These are phyloP conservation scores for Synchiropus splendidus DNA, from an alignment of 2,113 vertebrate genomes.

Conservation along the genomic window DNA sequence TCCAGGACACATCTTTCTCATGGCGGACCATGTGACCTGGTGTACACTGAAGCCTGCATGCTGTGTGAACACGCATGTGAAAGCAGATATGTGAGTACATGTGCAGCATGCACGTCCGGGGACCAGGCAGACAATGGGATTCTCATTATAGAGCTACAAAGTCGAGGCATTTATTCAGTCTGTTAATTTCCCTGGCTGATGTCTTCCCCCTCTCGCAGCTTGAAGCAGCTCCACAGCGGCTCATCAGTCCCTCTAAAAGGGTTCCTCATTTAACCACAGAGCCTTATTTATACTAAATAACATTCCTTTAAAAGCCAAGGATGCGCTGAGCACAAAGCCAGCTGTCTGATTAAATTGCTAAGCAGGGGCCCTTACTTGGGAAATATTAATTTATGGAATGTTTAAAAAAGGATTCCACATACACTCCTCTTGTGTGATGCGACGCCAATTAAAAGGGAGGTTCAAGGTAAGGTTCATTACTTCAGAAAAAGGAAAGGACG, in stretches of 20 bases:
- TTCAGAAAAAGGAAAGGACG: conserved; percentile 22
- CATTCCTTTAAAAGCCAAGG: conserved; percentile 38
- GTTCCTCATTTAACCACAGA: conserved; percentile 36
- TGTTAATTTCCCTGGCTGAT: conserved; percentile 49
- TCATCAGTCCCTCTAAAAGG: conserved; percentile 50
- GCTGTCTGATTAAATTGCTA: conserved; percentile 32
- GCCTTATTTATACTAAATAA: conserved; percentile 48
- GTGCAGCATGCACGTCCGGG: conserved; percentile 7
- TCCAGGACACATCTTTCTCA: background rate
- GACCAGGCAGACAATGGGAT: conserved; percentile 16
- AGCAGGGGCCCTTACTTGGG: conserved; percentile 22
- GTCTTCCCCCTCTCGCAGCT: conserved; percentile 21
- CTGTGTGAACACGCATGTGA: conserved; percentile 14
- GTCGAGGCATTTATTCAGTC: conserved; percentile 42
- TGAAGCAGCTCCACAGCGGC: conserved; percentile 32
- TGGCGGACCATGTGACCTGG: conserved; percentile 2
- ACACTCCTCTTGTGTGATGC: conserved; percentile 27
- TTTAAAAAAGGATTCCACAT: conserved; percentile 7
- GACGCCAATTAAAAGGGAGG: conserved; percentile 59
- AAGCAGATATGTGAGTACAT: conserved; percentile 25
- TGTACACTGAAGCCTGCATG: conserved; percentile 10
- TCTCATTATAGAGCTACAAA: conserved; percentile 42
- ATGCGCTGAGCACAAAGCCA: conserved; percentile 28
- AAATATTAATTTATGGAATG: conserved; percentile 40
- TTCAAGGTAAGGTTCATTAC: conserved; percentile 61